Conservation (phyloP, 2,797 vertebrate species). For the Melanotaenia maccullochi region DNA sequence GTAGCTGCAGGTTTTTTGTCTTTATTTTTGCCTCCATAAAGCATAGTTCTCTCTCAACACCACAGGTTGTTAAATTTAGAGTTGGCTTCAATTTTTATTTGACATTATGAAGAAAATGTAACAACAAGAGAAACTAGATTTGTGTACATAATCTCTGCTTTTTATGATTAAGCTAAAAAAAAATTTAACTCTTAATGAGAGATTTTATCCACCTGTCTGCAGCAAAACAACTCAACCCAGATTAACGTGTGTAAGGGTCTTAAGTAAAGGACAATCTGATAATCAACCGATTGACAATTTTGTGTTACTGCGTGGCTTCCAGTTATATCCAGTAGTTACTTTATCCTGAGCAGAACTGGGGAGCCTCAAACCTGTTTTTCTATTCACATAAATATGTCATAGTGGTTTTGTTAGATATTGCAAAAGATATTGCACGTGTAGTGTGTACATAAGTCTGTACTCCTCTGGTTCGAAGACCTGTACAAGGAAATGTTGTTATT, state of each 20-base stretch:
- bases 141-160: neutral
- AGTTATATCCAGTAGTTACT: neutral
- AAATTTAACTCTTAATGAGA: neutral
- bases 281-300: neutral
- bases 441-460: neutral
- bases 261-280: neutral
- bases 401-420: neutral
- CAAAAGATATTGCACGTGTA: neutral
- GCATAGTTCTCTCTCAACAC: no score
- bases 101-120: no score
- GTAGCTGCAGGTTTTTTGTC: no score
- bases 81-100: no score
- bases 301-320: no score
- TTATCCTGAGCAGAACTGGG: neutral
- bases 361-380: neutral
- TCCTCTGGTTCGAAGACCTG: no score
- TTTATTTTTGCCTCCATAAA: neutral
- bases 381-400: no score
- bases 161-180: neutral
- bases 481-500: no score
- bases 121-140: no score
- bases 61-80: no score
- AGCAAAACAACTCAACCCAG: neutral
- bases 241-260: neutral
- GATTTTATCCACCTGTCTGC: neutral